A percentile compares a stretch with the other conserved stretches of the same genome.
These are phyloP conservation scores for Coilia nasus DNA, from an alignment of 2,797 vertebrate genomes.

Conservation along the genomic window DNA sequence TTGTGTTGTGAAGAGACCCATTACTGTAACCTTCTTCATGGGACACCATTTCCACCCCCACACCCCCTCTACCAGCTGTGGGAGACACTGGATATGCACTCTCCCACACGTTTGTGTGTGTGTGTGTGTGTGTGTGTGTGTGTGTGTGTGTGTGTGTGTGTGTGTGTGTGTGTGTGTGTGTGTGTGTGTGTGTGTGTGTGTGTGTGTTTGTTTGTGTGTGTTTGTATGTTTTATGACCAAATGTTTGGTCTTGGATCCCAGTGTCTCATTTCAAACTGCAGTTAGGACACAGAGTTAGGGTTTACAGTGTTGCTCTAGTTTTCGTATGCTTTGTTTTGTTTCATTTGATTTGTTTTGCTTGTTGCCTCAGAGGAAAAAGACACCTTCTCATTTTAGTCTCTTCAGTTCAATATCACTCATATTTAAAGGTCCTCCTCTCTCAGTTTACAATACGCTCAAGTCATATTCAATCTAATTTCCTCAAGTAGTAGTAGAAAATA, in stretches of 20 bases:
- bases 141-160: conserved; percentile 56
- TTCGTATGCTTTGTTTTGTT: too few relatives aligned
- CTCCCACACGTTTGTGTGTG: conserved; percentile 70
- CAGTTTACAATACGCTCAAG: too few relatives aligned
- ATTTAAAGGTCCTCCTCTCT: too few relatives aligned
- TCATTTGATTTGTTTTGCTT: too few relatives aligned
- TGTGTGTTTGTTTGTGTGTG: neutral
- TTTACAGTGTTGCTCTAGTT: neutral
- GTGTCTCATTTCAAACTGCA: neutral
- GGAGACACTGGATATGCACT: conserved; percentile 59
- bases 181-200: neutral
- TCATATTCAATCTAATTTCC: too few relatives aligned
- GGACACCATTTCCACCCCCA: conserved; percentile 21
- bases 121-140: too few relatives aligned
- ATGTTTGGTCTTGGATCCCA: neutral
- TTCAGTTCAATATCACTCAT: too few relatives aligned
- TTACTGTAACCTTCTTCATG: neutral
- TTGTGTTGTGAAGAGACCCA: neutral
- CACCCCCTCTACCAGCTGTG: conserved; percentile 59
- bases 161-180: conserved; percentile 28
- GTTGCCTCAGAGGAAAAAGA: too few relatives aligned
- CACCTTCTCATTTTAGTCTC: too few relatives aligned
- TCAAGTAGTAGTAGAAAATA: too few relatives aligned
- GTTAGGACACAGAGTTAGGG: neutral
- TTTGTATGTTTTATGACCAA: conserved; percentile 15